These are phyloP conservation scores for Tyto alba DNA, from an alignment of 2,113 vertebrate species.

Conservation along the genomic window DNA sequence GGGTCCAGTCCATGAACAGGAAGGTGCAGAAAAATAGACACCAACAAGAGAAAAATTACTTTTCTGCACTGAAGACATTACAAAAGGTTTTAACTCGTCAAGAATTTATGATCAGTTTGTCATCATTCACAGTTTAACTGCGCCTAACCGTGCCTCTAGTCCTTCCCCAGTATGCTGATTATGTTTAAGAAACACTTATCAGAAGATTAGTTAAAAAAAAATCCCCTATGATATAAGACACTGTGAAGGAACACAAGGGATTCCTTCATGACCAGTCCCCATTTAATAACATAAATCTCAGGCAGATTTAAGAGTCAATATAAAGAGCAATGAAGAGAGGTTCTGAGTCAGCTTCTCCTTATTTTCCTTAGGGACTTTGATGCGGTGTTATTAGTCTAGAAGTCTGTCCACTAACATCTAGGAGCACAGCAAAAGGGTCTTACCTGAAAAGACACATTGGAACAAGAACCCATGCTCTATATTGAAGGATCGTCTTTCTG, in stretches of 20 bases:
- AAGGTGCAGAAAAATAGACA: neutral
- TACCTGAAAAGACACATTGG: neutral
- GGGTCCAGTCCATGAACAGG: neutral
- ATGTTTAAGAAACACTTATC: neutral
- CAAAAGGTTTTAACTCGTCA: neutral
- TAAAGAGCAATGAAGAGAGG: neutral
- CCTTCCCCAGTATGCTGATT: neutral
- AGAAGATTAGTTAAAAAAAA: neutral
- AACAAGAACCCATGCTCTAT: neutral
- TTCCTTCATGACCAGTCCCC: neutral
- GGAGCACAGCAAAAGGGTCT: neutral
- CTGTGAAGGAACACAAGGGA: neutral
- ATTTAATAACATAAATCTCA: neutral
- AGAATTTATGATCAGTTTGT: neutral
- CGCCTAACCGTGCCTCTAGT: neutral
- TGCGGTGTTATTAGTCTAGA: neutral
- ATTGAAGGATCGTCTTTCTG: neutral
- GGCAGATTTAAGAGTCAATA: neutral
- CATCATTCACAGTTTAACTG: neutral
- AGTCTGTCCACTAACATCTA: neutral
- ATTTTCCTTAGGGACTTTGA: neutral
- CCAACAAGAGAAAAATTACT: neutral
- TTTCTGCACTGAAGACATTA: neutral
- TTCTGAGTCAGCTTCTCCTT: neutral
- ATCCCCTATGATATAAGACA: accelerated